Conservation (phyloP, 2,797 vertebrate species). For the Alcedo quadribrachys region DNA sequence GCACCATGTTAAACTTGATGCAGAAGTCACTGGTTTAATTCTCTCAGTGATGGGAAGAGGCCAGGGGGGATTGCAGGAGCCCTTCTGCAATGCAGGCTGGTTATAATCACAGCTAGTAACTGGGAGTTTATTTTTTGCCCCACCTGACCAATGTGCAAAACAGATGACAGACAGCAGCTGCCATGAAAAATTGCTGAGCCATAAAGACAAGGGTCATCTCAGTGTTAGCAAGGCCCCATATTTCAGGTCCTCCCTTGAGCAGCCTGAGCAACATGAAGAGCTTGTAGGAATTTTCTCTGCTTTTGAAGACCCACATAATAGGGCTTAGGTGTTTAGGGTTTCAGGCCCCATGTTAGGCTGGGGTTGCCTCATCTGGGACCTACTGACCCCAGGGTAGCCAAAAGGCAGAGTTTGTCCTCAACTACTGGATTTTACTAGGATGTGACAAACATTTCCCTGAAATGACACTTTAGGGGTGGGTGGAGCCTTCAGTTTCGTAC, state of each 20-base stretch:
- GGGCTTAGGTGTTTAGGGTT: not conserved
- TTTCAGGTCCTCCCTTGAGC: not conserved
- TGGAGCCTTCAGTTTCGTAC: not conserved
- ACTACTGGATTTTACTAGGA: not conserved
- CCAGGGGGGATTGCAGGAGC: not conserved
- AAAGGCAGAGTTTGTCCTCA: not conserved
- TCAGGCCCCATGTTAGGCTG: not conserved
- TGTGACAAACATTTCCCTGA: not conserved
- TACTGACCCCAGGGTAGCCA: not conserved
- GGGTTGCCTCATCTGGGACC: not conserved
- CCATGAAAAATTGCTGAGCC: not conserved
- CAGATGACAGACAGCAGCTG: not conserved
- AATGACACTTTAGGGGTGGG: not conserved
- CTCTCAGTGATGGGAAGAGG: not conserved
- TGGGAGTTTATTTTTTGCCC: not conserved
- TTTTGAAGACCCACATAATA: not conserved
- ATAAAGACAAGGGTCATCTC: not conserved
- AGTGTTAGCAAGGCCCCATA: not conserved
- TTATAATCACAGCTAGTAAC: not conserved
- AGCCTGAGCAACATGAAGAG: constrained; percentile 17
- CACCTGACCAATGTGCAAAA: not conserved
- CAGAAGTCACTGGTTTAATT: not conserved
- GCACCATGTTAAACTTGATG: not conserved
- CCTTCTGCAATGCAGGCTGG: not conserved
- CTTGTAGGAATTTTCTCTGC: not conserved